Evolutionary conservation across 2,113 vertebrate species (phyloP).

Genomic region (Tympanuchus pallidicinctus): DNA sequence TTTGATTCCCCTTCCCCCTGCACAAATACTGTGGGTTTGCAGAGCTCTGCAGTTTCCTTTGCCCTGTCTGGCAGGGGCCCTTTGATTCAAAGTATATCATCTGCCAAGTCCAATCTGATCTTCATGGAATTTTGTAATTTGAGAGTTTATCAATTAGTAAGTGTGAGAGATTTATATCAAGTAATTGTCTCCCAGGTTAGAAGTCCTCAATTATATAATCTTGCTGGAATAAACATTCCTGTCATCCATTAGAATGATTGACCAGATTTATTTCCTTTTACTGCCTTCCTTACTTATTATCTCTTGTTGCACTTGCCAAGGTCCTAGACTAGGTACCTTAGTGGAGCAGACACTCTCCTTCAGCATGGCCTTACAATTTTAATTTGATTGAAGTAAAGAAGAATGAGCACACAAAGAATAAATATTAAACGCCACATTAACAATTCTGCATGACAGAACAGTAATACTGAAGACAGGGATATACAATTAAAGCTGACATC

Average conservation of each 20-base stretch:
- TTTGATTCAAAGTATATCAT: not conserved
- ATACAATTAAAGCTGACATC: not conserved
- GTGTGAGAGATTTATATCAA: not conserved
- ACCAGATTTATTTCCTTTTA: not conserved
- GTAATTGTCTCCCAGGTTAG: not conserved
- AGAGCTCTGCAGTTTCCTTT: not conserved
- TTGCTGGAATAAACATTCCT: not conserved
- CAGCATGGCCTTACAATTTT: not conserved
- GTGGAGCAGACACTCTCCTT: not conserved
- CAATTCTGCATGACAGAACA: not conserved
- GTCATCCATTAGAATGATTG: not conserved
- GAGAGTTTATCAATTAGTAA: not conserved
- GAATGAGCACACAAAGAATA: not conserved
- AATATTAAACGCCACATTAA: not conserved
- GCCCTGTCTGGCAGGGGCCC: not conserved
- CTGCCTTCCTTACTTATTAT: not conserved
- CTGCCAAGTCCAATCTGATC: not conserved
- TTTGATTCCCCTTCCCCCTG: not conserved
- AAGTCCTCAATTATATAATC: not conserved
- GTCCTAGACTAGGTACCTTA: not conserved
- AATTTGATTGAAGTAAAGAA: not conserved
- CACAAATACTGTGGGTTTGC: not conserved
- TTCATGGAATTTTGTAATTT: not conserved
- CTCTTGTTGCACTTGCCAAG: not conserved
- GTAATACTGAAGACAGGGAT: not conserved